These are phyloP conservation scores for Cnemophilus loriae DNA, from an alignment of 2,113 vertebrate species.

Conservation along the genomic window DNA sequence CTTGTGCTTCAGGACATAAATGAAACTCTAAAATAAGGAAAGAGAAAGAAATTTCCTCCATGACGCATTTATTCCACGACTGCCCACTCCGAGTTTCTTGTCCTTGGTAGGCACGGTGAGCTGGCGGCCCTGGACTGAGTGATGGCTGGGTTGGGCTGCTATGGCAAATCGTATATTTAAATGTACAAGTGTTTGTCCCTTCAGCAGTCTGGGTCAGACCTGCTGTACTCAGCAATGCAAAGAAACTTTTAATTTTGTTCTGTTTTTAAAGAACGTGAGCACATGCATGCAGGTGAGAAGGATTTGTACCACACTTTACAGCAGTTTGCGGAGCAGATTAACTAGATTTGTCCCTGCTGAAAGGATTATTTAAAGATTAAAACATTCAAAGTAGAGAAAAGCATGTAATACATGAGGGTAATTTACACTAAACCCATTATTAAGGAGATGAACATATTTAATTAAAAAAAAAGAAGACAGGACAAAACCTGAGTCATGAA, in stretches of 20 bases:
- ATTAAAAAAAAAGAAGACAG: neutral
- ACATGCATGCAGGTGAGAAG: neutral
- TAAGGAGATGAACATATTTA: conserved; percentile 23
- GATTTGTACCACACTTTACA: conserved; percentile 22
- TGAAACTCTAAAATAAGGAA: neutral
- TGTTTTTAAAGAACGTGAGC: neutral
- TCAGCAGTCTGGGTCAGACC: neutral
- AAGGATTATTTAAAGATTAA: conserved; percentile 48
- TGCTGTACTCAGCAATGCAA: neutral
- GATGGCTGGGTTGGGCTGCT: neutral
- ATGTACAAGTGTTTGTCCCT: neutral
- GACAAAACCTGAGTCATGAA: conserved; percentile 3
- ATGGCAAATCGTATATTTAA: neutral
- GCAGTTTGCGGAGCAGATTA: neutral
- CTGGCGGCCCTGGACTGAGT: neutral
- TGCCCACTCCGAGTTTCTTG: neutral
- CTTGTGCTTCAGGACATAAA: neutral
- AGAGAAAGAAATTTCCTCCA: neutral
- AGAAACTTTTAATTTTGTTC: neutral
- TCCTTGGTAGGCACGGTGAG: neutral
- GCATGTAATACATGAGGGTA: neutral
- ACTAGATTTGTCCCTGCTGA: conserved; percentile 17
- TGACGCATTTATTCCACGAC: neutral
- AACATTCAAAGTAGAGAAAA: conserved; percentile 26
- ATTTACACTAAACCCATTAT: conserved; percentile 16